These are phyloP conservation scores for Eristalis intricaria DNA, from an alignment of 2,888 invertebrate genomes.

Conservation along the genomic window DNA sequence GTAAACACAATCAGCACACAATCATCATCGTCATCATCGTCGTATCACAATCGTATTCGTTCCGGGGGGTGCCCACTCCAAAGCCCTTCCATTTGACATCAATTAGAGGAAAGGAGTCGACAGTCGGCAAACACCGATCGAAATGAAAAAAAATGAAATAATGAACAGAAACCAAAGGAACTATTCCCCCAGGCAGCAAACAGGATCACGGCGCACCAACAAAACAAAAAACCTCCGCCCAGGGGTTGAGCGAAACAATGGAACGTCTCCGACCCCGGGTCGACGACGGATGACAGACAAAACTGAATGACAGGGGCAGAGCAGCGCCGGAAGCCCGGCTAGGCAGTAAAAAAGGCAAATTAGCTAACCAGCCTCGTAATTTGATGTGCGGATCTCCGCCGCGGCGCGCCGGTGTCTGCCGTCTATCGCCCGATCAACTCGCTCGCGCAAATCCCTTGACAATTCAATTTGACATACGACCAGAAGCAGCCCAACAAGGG, in stretches of 20 bases:
- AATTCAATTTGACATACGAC: conserved; percentile 51
- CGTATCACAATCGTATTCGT: conserved; percentile 4
- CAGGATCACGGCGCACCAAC: conserved; percentile 32
- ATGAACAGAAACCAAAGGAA: no score
- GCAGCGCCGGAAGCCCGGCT: background rate
- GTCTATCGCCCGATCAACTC: background rate
- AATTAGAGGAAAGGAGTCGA: conserved; percentile 64
- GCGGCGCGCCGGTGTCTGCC: background rate
- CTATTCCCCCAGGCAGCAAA: conserved; percentile 20
- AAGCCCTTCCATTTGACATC: conserved; percentile 52
- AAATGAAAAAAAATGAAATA: conserved; percentile 16
- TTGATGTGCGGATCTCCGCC: conserved; percentile 45
- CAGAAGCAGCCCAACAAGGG: conserved; percentile 42
- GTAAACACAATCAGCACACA: conserved; percentile 41
- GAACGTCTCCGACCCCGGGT: background rate
- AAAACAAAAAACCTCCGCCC: conserved; percentile 7
- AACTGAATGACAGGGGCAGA: conserved; percentile 16
- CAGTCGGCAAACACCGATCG: conserved; percentile 63
- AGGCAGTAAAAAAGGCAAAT: conserved; percentile 69
- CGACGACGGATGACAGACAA: background rate
- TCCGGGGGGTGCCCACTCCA: conserved; percentile 43
- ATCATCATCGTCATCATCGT: conserved; percentile 21
- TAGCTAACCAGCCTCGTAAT: conserved; percentile 71
- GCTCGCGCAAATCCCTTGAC: conserved; percentile 53
- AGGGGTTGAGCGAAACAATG: conserved; percentile 49